Evolutionary conservation across 1,140 invertebrate species (phyloP).

Genomic region (Luehdorfia chinensis): DNA sequence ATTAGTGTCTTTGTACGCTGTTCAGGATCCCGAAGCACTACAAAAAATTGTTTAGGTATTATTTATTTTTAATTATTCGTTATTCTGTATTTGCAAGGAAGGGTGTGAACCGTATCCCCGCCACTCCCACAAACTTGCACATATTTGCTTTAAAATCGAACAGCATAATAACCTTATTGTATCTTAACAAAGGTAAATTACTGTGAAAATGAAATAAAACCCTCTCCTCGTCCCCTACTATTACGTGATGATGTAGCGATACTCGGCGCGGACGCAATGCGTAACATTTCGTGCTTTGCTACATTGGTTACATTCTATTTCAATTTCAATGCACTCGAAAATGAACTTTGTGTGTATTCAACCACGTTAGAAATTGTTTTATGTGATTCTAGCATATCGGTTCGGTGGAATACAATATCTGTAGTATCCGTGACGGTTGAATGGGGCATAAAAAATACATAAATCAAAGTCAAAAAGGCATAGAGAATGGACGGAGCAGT

Average conservation of each 20-base stretch:
- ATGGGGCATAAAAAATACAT: conserved; percentile 76
- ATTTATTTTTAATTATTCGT: conserved; percentile 4
- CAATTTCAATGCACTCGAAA: conserved; percentile 20
- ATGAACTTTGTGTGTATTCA: conserved; percentile 19
- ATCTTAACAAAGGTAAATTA: conserved; percentile 69
- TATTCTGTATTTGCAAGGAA: conserved; percentile 34
- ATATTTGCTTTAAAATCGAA: conserved; percentile 73
- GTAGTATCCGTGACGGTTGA: conserved; percentile 69
- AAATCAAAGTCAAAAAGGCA: conserved; percentile 81
- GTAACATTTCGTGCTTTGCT: conserved; percentile 36
- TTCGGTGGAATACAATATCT: conserved; percentile 43
- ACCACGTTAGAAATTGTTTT: conserved; percentile 14
- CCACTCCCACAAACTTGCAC: conserved; percentile 50
- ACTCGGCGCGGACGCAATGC: conserved; percentile 56
- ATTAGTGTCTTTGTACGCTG: no score
- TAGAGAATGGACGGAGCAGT: conserved; percentile 72
- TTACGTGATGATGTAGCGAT: conserved; percentile 73
- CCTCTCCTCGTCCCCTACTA: conserved; percentile 64
- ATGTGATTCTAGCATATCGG: conserved; percentile 6
- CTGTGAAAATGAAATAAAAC: conserved; percentile 74
- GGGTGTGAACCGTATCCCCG: conserved; percentile 62
- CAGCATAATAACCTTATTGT: conserved; percentile 65
- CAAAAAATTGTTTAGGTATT: no score
- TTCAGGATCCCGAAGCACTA: no score
- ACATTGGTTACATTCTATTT: conserved; percentile 23